phyloP scores from a whole-genome alignment of 2,888 invertebrate genomes.

The Oasisia sp. region DNA sequence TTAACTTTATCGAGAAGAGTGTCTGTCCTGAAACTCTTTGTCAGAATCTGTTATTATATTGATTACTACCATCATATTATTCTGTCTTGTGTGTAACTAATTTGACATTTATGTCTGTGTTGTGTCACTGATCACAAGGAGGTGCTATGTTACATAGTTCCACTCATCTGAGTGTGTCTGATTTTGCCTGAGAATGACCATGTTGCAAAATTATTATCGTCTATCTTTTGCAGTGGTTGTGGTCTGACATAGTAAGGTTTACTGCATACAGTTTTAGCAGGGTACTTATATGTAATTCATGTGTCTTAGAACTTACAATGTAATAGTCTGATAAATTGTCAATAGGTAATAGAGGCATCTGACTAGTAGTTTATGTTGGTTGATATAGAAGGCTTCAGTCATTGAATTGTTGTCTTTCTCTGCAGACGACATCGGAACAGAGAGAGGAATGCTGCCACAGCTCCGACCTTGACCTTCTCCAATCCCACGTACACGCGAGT shows the following conservation, averaged over 20 bases:
- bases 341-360: not conserved
- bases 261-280: too few relatives aligned
- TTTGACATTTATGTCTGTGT: too few relatives aligned
- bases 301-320: too few relatives aligned
- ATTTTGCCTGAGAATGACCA: too few relatives aligned
- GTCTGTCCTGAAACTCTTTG: not conserved
- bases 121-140: too few relatives aligned
- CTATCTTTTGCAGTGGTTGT: too few relatives aligned
- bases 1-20: not conserved
- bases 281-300: too few relatives aligned
- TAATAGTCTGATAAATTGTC: too few relatives aligned
- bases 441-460: not conserved
- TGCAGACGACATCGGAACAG: not conserved
- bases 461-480: constrained; percentile 78
- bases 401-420: not conserved
- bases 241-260: too few relatives aligned
- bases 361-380: not conserved
- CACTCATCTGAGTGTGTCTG: too few relatives aligned
- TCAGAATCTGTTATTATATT: not conserved
- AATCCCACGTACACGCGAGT: constrained; percentile 80
- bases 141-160: too few relatives aligned
- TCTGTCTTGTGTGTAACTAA: not conserved
- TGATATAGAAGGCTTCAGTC: not conserved
- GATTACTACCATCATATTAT: not conserved
- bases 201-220: too few relatives aligned